Conservation (phyloP, 1,140 invertebrate genomes). For the Neuroterus valhalla region DNA sequence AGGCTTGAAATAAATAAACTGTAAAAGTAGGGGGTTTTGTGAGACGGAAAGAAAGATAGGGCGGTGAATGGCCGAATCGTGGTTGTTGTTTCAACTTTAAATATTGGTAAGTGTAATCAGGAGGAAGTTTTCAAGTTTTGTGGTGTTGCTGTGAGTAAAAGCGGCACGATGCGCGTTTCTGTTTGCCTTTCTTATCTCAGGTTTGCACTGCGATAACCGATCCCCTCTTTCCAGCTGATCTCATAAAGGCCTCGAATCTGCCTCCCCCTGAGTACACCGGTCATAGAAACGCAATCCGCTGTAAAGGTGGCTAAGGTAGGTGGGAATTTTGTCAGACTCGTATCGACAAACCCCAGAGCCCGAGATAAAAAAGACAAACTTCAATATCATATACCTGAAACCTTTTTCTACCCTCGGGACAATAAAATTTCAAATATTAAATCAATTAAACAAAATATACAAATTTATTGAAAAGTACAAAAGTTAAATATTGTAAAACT, state of each 20-base stretch:
- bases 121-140: constrained; percentile 74
- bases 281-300: constrained; percentile 11
- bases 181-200: constrained; percentile 73
- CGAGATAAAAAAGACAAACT: constrained; percentile 9
- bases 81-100: constrained; percentile 49
- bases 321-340: constrained; percentile 19
- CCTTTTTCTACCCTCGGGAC: no score
- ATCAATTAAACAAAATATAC: no score
- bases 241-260: constrained; percentile 32
- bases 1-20: no score
- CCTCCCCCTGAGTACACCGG: constrained; percentile 1
- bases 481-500: no score
- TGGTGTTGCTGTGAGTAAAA: constrained; percentile 60
- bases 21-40: not conserved
- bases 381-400: not conserved
- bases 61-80: constrained; percentile 13
- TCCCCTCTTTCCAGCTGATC: constrained; percentile 50
- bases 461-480: no score
- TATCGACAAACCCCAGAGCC: constrained; percentile 19
- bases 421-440: no score
- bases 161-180: constrained; percentile 64
- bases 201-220: constrained; percentile 73
- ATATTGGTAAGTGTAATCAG: constrained; percentile 68
- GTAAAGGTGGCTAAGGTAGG: not conserved
- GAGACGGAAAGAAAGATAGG: not conserved